Conservation (phyloP, 2,797 vertebrate species). For the Sandelia bainsii region DNA sequence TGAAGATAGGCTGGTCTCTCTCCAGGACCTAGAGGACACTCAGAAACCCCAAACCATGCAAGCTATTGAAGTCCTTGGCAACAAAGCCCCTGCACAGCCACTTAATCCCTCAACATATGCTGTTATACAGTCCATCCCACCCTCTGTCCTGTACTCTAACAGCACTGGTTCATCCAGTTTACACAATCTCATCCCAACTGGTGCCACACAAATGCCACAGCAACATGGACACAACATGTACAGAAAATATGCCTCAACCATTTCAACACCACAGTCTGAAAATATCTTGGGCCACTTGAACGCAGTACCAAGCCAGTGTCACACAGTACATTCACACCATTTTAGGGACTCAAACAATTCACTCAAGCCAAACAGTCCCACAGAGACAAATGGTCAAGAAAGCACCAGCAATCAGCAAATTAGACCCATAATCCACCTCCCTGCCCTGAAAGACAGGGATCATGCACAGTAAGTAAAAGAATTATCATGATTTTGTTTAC, state of each 20-base stretch:
- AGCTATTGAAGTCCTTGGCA: not conserved
- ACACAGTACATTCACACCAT: constrained; percentile 10
- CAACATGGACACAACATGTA: constrained; percentile 7
- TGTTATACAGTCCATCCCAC: constrained; percentile 17
- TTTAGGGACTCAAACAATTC: constrained; percentile 12
- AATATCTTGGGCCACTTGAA: not conserved
- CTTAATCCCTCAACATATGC: constrained; percentile 16
- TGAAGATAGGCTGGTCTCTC: constrained; percentile 9
- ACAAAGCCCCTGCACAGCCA: constrained; percentile 1
- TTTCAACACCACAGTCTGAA: constrained; percentile 17
- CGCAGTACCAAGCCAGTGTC: constrained; percentile 21
- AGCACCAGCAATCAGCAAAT: constrained; percentile 19
- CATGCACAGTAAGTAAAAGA: constrained; percentile 64
- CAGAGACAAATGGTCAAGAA: constrained; percentile 16
- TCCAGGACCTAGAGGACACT: constrained; percentile 23
- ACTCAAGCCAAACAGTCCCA: constrained; percentile 1
- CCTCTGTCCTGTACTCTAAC: not conserved
- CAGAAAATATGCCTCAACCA: constrained; percentile 4
- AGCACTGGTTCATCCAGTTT: constrained; percentile 2
- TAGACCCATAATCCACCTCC: constrained; percentile 15
- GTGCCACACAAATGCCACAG: constrained; percentile 5
- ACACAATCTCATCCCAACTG: not conserved
- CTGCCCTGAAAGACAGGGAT: constrained; percentile 40
- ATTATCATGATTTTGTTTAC: not conserved
- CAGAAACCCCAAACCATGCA: constrained; percentile 26